Evolutionary conservation across 2,888 invertebrate genomes (phyloP).

Genomic region (Ecliptopera silaceata): DNA sequence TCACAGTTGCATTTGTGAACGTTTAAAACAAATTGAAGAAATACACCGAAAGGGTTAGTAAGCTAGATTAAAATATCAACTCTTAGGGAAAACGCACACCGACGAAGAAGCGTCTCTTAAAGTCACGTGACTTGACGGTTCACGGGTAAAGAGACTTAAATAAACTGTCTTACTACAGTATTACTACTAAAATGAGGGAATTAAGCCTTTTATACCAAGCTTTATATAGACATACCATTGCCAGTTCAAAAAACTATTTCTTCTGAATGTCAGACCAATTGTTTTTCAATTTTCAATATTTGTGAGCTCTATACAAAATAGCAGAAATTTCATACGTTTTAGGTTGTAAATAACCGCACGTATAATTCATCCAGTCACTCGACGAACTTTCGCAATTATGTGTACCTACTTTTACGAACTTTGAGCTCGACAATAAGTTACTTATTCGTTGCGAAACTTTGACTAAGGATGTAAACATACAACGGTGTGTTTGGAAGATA

Average conservation of each 20-base stretch:
- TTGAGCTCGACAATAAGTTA: slow-evolving; percentile 25
- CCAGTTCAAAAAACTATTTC: too few species aligned
- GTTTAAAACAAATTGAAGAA: slow-evolving; percentile 8
- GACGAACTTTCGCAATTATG: slow-evolving; percentile 37
- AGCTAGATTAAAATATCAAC: neutral
- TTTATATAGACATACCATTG: too few species aligned
- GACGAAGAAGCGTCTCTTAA: too few species aligned
- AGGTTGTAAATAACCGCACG: slow-evolving; percentile 21
- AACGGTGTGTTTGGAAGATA: slow-evolving; percentile 2
- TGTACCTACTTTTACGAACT: slow-evolving; percentile 35
- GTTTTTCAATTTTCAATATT: too few species aligned
- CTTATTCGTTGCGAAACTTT: slow-evolving; percentile 10
- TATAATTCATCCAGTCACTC: slow-evolving; percentile 33
- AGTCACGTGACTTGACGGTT: too few species aligned
- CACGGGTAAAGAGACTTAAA: too few species aligned
- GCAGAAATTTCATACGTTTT: slow-evolving; percentile 7
- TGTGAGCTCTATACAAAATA: neutral
- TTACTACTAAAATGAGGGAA: too few species aligned
- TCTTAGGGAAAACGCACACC: too few species aligned
- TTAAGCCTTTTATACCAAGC: too few species aligned
- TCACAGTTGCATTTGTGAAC: slow-evolving; percentile 10
- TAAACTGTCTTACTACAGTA: too few species aligned
- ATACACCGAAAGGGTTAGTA: neutral
- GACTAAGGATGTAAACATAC: slow-evolving; percentile 17
- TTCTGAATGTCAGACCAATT: too few species aligned